Evolutionary conservation across 2,888 invertebrate species (phyloP).

Genomic region (Phaedon cochleariae): DNA sequence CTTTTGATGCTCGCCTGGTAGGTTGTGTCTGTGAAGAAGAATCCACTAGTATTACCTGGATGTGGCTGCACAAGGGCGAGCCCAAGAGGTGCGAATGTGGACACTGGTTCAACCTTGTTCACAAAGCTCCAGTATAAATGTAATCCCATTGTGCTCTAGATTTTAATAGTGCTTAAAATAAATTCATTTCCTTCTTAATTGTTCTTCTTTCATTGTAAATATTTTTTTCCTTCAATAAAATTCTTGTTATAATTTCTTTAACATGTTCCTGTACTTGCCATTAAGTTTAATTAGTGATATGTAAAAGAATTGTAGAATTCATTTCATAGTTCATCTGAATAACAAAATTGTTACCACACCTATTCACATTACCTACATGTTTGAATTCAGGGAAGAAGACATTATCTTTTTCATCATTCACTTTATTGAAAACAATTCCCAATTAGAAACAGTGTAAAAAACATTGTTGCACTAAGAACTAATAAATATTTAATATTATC

Average conservation of each 20-base stretch:
- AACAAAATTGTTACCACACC: too few relatives aligned
- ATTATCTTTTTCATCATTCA: slow-evolving; percentile 9
- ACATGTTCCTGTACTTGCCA: too few relatives aligned
- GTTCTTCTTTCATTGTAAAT: slow-evolving; percentile 33
- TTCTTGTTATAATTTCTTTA: too few relatives aligned
- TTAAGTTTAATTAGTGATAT: too few relatives aligned
- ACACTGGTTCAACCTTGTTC: slow-evolving; percentile 93
- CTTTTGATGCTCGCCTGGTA: slow-evolving; percentile 87
- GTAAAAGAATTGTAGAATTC: too few relatives aligned
- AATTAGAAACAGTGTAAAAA: slow-evolving; percentile 33
- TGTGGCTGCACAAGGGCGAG: slow-evolving; percentile 92
- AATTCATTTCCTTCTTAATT: slow-evolving; percentile 42
- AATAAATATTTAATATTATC: not conserved
- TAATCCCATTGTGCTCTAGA: slow-evolving; percentile 29
- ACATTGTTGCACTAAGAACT: slow-evolving; percentile 23
- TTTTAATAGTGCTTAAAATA: slow-evolving; percentile 42
- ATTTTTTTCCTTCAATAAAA: slow-evolving; percentile 20
- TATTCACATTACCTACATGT: too few relatives aligned
- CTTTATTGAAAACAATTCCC: slow-evolving; percentile 34
- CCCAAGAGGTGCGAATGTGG: slow-evolving; percentile 96
- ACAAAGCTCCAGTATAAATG: slow-evolving; percentile 75
- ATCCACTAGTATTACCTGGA: slow-evolving; percentile 88
- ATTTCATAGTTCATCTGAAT: too few relatives aligned
- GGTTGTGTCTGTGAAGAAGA: slow-evolving; percentile 98
- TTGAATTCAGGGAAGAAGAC: too few relatives aligned